Evolutionary conservation across 1,140 invertebrate species (phyloP).

Genomic region (Cydia pomonella): DNA sequence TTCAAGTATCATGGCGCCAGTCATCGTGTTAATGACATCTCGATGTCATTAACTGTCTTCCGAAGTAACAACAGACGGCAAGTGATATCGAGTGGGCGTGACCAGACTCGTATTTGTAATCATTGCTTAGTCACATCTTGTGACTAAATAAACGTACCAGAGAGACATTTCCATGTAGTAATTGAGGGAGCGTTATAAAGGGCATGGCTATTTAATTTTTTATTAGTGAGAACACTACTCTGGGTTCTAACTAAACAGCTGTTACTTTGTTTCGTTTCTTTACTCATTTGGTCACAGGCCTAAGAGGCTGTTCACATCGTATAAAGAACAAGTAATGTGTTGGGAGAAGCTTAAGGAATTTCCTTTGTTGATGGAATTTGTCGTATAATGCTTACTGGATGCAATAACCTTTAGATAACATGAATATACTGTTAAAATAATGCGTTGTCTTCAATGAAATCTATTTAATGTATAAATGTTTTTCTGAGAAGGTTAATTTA

Average conservation of each 20-base stretch:
- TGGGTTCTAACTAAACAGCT: background rate
- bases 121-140: background rate
- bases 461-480: background rate
- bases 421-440: background rate
- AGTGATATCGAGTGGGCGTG: slow-evolving; percentile 3
- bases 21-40: slow-evolving; percentile 15
- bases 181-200: background rate
- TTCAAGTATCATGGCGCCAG: background rate
- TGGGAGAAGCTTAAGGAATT: slow-evolving; percentile 23
- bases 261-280: background rate
- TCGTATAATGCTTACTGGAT: slow-evolving; percentile 9
- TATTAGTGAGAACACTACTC: background rate
- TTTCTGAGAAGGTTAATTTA: background rate
- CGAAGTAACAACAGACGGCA: slow-evolving; percentile 11
- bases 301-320: slow-evolving; percentile 28
- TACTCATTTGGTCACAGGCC: background rate
- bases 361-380: slow-evolving; percentile 20
- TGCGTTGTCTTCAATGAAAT: too few species aligned
- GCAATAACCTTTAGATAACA: background rate
- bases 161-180: background rate
- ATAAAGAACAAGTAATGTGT: slow-evolving; percentile 11
- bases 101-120: background rate
- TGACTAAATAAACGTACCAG: background rate
- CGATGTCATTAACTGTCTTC: slow-evolving; percentile 26
- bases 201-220: background rate